Evolutionary conservation across 2,888 invertebrate genomes (phyloP), one percentile per base, ranked within the genome.

Genomic region (Notodonta dromedarius): DNA sequence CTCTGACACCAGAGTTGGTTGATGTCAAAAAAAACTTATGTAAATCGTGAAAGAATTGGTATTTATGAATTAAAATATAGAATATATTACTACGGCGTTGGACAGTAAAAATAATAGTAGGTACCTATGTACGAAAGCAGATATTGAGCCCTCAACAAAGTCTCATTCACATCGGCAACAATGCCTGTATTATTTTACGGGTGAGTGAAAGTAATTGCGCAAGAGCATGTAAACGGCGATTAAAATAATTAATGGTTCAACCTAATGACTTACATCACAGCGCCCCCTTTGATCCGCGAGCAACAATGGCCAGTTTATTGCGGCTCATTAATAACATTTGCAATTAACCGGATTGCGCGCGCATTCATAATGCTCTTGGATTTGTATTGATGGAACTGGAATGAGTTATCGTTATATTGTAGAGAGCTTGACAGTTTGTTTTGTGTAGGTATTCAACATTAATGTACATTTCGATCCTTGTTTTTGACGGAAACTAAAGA

Each of bases 171-270:
- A 81, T 55, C 64, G 73, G 78, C 78, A 81, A 92, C 92, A 93
- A 93, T 92, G 79, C 88, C 73, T 76, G 77, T 85, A 87, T 91
- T 91, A 91, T 92, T 90, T 89, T 89, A 89, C 83, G 74, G 77
- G 72, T 64, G 70, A 73, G 70, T 89, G 91, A 91, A 91, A 90
- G 90, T 86, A 82, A 73, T 92, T 91, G 80, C 84, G 86, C 77
- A 91, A 89, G 76, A 71, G 69, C 80, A 84, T 80, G 82, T 88
- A 86, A 89, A 88, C 83, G 86, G 79, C 85, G 82, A 87, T 91
- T 88, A 90, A 88, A 86, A 86, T 91, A 90, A 93, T 90, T 91
- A 91, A 93, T 91, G 84, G 82, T 77, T 81, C 74, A 82, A 83
- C 77, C 81, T 90, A 88, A 91, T 88, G 80, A 85, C 81, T 87